Evolutionary conservation across 2,797 vertebrate species (phyloP), one percentile per base, ranked within the genome.

Genomic region (Brachymystax lenok): DNA sequence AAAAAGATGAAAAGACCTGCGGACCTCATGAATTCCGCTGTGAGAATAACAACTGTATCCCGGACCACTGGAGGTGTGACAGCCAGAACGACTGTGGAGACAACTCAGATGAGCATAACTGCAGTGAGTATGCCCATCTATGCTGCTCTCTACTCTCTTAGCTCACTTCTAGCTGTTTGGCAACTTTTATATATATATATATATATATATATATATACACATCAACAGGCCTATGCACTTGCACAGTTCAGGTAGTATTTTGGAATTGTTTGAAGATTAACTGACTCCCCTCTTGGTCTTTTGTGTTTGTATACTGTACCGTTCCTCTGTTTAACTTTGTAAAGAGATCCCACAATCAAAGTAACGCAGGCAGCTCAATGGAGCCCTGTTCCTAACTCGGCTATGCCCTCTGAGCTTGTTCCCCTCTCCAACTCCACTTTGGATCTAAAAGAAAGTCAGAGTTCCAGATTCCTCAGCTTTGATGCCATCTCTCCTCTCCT

Each of bases 31-130:
- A 99, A 90, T 99, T 98, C 89, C 97, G 96, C 84, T 99, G 98
- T 78, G 96, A 97, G 93, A 99, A 99, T 94, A 99, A 96, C 95
- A 99, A 99, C 94, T 99, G 98, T 91, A 99, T 99, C 91, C 98
- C 98, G 8, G 98, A 99, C 88, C 98, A 99, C 74, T 99, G 97
- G 98, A 94, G 96, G 77, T 99, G 98, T 89, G 98, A 99, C 92
- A 97, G 97, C 85, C 97, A 99, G 88, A 99, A 99, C 4, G 98
- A 99, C 82, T 99, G 98, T 33, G 98, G 97, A 85, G 98, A 99
- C 91, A 97, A 97, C 93, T 98, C 98, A 21, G 98, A 99, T 77
- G 98, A 99, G 92, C 96, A 97, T 91, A 96, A 95, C 89, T 99
- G 98, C 93, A 98, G 98, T 99, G 95, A 97, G 98, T 97, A 89